phyloP scores from a whole-genome alignment of 2,797 vertebrate species.

The Masticophis lateralis region DNA sequence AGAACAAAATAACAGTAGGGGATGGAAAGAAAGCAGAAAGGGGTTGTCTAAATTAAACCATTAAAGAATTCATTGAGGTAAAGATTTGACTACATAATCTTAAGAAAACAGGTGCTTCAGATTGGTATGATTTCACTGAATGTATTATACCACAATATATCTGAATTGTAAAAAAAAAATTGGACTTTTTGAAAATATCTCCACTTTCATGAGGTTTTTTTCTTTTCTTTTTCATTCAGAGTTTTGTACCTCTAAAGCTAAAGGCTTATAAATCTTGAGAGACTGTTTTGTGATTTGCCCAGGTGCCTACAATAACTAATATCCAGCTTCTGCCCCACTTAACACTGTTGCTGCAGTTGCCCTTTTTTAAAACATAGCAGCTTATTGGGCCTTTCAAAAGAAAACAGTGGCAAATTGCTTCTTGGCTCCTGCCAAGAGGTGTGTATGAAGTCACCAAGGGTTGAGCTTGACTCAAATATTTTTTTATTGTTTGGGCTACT shows the following conservation, averaged over 20 bases:
- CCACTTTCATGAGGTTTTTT: not conserved
- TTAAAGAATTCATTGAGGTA: constrained; percentile 26
- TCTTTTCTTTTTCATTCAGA: no score
- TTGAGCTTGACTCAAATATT: not conserved
- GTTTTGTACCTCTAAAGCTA: not conserved
- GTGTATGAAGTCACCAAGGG: not conserved
- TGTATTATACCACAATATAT: not conserved
- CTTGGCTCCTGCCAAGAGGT: not conserved
- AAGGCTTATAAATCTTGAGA: not conserved
- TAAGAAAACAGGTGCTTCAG: not conserved
- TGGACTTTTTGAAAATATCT: not conserved
- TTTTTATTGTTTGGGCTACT: not conserved
- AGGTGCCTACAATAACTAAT: not conserved
- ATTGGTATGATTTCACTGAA: not conserved
- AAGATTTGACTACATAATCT: not conserved
- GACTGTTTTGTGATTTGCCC: not conserved
- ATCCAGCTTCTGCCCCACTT: not conserved
- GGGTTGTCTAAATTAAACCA: constrained; percentile 22
- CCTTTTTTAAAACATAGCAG: not conserved
- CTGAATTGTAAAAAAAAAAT: not conserved
- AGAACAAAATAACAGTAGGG: constrained; percentile 47
- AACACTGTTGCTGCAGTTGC: not conserved
- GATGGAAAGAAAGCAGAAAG: constrained; percentile 25
- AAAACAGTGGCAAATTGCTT: not conserved
- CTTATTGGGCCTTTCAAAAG: not conserved